Conservation (phyloP, 2,113 vertebrate species). For the Lucifuga dentata region DNA sequence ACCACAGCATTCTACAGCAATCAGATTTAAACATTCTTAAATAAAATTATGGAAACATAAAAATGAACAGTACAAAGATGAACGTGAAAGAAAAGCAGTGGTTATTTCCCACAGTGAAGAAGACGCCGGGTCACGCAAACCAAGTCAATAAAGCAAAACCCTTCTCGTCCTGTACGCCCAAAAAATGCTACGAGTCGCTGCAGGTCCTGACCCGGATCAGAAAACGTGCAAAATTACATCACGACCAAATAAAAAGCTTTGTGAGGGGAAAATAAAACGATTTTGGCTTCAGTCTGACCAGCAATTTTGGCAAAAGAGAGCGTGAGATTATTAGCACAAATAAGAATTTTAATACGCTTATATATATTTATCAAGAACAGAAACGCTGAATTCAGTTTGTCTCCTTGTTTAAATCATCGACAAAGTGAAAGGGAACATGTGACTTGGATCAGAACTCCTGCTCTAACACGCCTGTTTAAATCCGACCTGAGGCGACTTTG, state of each 20-base stretch:
- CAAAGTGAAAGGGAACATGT: conserved; percentile 16
- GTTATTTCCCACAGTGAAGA: conserved; percentile 45
- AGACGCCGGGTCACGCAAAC: conserved; percentile 5
- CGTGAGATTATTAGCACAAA: too few species aligned
- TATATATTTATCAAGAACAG: background rate
- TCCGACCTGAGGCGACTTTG: background rate
- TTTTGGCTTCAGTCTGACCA: background rate
- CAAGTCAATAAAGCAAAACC: conserved; percentile 20
- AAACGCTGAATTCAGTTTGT: background rate
- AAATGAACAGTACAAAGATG: conserved; percentile 22
- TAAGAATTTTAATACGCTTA: background rate
- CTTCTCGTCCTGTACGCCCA: background rate
- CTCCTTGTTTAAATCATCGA: conserved; percentile 1
- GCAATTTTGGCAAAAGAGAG: background rate
- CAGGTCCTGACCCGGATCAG: conserved; percentile 6
- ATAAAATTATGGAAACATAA: background rate
- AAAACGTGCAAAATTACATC: conserved; percentile 47
- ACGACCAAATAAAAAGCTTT: conserved; percentile 8
- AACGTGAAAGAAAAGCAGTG: conserved; percentile 18
- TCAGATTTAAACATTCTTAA: conserved; percentile 6
- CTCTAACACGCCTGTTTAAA: conserved; percentile 17
- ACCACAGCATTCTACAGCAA: conserved; percentile 34
- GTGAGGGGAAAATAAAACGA: background rate
- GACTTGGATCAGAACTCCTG: background rate
- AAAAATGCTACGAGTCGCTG: background rate